Evolutionary conservation across 2,113 vertebrate genomes (phyloP).

Genomic region (Pachyramphus minor): DNA sequence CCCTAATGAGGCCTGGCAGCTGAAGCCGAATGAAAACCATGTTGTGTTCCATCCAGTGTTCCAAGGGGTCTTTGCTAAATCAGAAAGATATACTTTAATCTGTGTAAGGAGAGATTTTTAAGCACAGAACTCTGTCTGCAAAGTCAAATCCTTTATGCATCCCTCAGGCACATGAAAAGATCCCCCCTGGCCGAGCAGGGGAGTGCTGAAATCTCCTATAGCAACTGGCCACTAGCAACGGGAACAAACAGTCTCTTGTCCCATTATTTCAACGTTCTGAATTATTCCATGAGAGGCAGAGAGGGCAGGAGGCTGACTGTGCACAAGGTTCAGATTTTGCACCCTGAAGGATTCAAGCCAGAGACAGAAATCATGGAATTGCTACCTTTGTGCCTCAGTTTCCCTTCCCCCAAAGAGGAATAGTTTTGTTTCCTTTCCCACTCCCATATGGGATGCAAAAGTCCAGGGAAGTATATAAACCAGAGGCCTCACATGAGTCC

Average conservation of each 20-base stretch:
- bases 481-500: background rate
- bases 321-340: background rate
- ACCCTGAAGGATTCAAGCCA: background rate
- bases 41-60: background rate
- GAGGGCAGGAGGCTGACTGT: background rate
- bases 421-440: background rate
- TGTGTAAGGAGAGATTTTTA: constrained; percentile 24
- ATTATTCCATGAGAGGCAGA: background rate
- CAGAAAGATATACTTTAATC: constrained; percentile 38
- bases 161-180: background rate
- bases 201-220: background rate
- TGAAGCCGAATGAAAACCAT: constrained; percentile 4
- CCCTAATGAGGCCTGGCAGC: constrained; percentile 28
- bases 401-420: background rate
- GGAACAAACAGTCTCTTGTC: background rate
- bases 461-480: background rate
- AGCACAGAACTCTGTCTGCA: background rate
- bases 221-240: background rate
- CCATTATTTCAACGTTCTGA: background rate
- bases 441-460: background rate
- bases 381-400: background rate
- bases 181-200: background rate
- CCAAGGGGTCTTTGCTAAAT: constrained; percentile 24
- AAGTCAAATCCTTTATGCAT: constrained; percentile 23
- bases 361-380: background rate